phyloP scores from a whole-genome alignment of 1,140 invertebrate species.

The Ceratina calcarata region DNA sequence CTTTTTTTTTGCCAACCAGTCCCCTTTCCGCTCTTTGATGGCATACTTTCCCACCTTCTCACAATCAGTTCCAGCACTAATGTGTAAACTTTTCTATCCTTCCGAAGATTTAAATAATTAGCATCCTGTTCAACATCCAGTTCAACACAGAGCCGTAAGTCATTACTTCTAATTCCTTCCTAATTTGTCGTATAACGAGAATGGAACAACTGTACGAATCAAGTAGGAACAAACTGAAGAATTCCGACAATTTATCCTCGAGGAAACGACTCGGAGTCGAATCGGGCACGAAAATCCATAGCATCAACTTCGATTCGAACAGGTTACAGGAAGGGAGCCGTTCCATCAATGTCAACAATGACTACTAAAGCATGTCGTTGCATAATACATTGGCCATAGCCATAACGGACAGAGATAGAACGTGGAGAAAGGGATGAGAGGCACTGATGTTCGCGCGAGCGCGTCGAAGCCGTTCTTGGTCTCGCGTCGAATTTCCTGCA shows the following conservation, averaged over 20 bases:
- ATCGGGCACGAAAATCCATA: constrained; percentile 21
- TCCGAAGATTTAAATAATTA: too few species aligned
- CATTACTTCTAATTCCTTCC: too few species aligned
- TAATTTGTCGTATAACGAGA: too few species aligned
- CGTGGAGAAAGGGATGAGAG: too few species aligned
- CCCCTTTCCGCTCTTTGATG: neutral
- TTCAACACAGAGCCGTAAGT: too few species aligned
- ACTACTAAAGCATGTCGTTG: constrained; percentile 54
- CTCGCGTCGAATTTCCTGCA: constrained; percentile 55
- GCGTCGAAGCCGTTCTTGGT: constrained; percentile 48
- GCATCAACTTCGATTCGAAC: neutral
- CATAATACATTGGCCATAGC: constrained; percentile 58
- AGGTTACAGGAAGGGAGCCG: neutral
- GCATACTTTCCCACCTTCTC: neutral
- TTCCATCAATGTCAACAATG: constrained; percentile 56
- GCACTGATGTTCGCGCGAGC: neutral
- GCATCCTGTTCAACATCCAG: too few species aligned
- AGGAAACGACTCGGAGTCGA: neutral
- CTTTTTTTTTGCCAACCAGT: neutral
- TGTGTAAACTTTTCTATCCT: neutral
- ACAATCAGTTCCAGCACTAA: neutral
- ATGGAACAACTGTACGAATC: too few species aligned
- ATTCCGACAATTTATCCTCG: too few species aligned
- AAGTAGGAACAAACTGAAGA: neutral
- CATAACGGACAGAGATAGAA: neutral